These are phyloP conservation scores for Nasonia longicornis DNA, from an alignment of 1,140 invertebrate genomes.

Conservation along the genomic window DNA sequence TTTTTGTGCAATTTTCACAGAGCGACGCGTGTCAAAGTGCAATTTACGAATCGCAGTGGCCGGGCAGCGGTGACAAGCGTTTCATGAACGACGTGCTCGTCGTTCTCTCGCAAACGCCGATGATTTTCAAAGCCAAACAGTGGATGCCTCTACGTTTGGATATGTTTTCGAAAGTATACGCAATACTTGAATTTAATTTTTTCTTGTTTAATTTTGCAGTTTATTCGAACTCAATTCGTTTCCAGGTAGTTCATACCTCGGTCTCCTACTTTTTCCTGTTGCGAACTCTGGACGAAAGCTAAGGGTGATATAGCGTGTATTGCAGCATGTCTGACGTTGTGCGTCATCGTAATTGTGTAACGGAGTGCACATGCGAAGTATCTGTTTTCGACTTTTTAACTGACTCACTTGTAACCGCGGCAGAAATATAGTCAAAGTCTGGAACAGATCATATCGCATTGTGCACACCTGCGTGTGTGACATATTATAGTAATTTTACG, in stretches of 20 bases:
- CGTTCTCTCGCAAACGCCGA: conserved; percentile 11
- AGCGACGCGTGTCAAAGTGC: conserved; percentile 12
- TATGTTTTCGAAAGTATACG: conserved; percentile 21
- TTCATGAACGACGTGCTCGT: conserved; percentile 38
- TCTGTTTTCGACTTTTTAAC: too few species aligned
- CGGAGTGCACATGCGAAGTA: too few species aligned
- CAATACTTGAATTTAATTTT: neutral
- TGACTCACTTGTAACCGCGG: too few species aligned
- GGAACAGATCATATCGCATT: too few species aligned
- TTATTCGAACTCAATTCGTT: neutral
- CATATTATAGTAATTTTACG: too few species aligned
- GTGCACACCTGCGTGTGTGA: too few species aligned
- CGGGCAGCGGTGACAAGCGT: neutral
- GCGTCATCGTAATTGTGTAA: too few species aligned
- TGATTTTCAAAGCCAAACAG: neutral
- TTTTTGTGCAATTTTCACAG: conserved; percentile 7
- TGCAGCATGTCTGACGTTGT: too few species aligned
- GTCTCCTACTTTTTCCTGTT: conserved; percentile 39
- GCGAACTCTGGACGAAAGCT: conserved; percentile 25
- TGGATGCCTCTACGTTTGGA: neutral
- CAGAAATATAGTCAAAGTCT: too few species aligned
- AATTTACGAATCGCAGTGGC: conserved; percentile 19
- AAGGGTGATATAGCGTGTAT: too few species aligned
- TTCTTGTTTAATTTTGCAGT: neutral
- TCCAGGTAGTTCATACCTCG: conserved; percentile 26